Evolutionary conservation across 2,797 vertebrate genomes (phyloP), one percentile per base, ranked within the genome.

Genomic region (Sciurus carolinensis): DNA sequence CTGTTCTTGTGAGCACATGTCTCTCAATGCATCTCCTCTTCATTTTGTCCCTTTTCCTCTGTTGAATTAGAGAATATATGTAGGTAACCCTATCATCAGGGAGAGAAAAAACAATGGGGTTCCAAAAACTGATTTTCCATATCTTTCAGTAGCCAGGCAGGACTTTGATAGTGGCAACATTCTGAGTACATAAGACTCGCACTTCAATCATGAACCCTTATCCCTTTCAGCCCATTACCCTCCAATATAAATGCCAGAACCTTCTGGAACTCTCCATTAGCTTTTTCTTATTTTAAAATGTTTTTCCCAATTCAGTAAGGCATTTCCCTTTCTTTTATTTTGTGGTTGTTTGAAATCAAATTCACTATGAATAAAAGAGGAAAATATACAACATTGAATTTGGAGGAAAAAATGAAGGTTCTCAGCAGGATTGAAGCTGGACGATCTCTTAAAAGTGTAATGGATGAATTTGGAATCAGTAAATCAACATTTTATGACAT

Each of bases 401-500:
- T 97, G 89, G 96, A 96, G 72, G 86, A 95, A 81, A 98, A 98
- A 93, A 96, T 97, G 93, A 97, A 97, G 54, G 84, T 96, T 80
- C 91, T 97, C 85, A 96, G 90, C 66, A 95, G 93, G 79, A 97
- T 93, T 79, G 94, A 98, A 95, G 93, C 94, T 42, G 95, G 96
- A 64, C 9, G 13, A 69, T 96, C 97, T 88, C 90, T 97, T 79
- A 95, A 94, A 95, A 97, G 47, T 83, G 84, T 97, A 72, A 95
- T 94, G 91, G 87, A 90, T 96, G 93, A 98, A 92, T 97, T 95
- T 92, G 91, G 90, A 84, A 95, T 97, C 72, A 96, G 92, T 84
- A 97, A 97, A n/a, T 98, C 82, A 94, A 97, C 94, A 91, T 97
- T 97, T 94, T 97, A 96, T 91, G 93, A 97, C 64, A 96, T 96